These are phyloP conservation scores for Danio rerio DNA, from an alignment of 2,113 vertebrate genomes.

Conservation along the genomic window DNA sequence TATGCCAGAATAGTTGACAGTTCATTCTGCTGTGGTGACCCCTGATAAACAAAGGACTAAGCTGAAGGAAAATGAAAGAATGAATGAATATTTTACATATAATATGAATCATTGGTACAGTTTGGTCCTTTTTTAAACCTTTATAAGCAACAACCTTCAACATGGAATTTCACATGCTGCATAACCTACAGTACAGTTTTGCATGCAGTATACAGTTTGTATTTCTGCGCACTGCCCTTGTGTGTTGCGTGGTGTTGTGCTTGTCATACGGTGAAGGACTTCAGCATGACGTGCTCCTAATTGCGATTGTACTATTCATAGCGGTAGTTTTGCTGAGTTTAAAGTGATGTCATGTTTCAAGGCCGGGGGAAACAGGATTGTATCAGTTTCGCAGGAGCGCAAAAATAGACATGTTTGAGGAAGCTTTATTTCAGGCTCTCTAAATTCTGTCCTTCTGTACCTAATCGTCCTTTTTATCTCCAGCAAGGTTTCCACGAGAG, in stretches of 20 bases:
- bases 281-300: constrained; percentile 8
- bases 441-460: constrained; percentile 9
- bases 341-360: constrained; percentile 29
- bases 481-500: neutral
- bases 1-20: no score
- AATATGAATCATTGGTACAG: no score
- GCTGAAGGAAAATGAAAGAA: no score
- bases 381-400: constrained; percentile 9
- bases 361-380: constrained; percentile 13
- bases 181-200: no score
- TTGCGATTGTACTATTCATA: constrained; percentile 31
- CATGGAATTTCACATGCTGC: no score
- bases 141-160: no score
- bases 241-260: neutral
- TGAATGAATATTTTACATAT: no score
- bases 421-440: constrained; percentile 23
- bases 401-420: constrained; percentile 46
- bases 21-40: no score
- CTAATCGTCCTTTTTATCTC: constrained; percentile 25
- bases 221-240: no score
- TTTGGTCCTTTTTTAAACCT: no score
- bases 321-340: constrained; percentile 38
- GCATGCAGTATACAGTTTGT: neutral
- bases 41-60: no score
- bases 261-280: constrained; percentile 3